phyloP scores from a whole-genome alignment of 2,797 vertebrate species.

The Peromyscus eremicus region DNA sequence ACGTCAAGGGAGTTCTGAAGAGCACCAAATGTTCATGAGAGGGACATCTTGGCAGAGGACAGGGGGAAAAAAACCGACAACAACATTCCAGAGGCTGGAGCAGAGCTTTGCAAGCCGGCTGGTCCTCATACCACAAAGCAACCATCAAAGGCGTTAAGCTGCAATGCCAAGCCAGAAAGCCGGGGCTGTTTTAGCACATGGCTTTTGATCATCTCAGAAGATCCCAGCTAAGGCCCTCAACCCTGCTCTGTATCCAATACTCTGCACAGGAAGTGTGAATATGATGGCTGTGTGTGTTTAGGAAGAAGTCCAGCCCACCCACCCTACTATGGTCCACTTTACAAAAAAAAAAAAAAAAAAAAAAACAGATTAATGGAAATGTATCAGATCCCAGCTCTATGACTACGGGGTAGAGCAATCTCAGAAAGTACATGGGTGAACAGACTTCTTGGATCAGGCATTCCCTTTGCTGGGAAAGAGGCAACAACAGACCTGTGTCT shows the following conservation, averaged over 20 bases:
- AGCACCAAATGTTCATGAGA: neutral
- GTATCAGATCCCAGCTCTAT: neutral
- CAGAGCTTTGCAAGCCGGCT: neutral
- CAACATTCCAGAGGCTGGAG: neutral
- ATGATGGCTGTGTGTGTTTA: neutral
- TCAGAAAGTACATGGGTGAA: neutral
- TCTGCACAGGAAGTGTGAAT: neutral
- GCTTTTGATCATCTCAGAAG: slow-evolving; percentile 57
- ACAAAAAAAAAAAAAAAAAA: too few species aligned
- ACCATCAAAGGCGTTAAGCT: neutral
- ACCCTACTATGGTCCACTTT: neutral
- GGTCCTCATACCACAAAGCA: neutral
- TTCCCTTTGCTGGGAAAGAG: neutral
- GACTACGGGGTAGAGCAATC: fast-evolving
- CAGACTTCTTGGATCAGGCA: fast-evolving
- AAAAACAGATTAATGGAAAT: neutral
- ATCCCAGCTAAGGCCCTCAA: slow-evolving; percentile 11
- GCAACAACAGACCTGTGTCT: neutral
- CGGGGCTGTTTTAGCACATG: neutral
- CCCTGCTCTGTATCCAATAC: neutral
- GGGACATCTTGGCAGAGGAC: neutral
- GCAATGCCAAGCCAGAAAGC: neutral
- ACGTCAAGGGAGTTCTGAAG: neutral
- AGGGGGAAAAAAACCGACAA: neutral
- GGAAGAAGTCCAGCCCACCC: neutral